phyloP scores from a whole-genome alignment of 2,888 invertebrate genomes.

The Xestia ashworthii region DNA sequence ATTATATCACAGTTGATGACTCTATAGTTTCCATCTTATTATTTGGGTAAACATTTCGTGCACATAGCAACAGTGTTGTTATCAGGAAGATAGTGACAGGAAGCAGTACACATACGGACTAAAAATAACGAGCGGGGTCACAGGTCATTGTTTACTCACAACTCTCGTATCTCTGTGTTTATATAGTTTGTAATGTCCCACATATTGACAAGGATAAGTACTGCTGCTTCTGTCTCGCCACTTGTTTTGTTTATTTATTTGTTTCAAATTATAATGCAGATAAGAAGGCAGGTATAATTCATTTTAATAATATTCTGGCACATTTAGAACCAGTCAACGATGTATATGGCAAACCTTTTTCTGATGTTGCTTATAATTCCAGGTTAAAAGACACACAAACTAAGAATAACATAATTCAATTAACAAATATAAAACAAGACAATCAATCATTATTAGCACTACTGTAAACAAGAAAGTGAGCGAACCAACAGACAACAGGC shows the following conservation, averaged over 20 bases:
- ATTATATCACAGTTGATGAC: neutral
- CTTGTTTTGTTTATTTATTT: slow-evolving; percentile 32
- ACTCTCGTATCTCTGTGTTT: slow-evolving; percentile 48
- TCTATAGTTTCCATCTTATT: slow-evolving; percentile 48
- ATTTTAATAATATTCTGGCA: neutral
- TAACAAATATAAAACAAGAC: slow-evolving; percentile 22
- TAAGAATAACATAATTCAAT: slow-evolving; percentile 3
- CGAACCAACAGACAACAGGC: slow-evolving; percentile 49
- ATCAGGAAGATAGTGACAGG: slow-evolving; percentile 67
- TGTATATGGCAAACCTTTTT: neutral
- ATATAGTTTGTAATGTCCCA: slow-evolving; percentile 64
- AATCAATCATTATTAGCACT: slow-evolving; percentile 19
- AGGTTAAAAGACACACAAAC: neutral
- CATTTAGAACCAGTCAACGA: neutral
- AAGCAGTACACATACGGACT: slow-evolving; percentile 68
- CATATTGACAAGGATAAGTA: slow-evolving; percentile 64
- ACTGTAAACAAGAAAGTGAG: slow-evolving; percentile 23
- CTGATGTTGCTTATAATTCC: too few species aligned
- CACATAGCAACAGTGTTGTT: slow-evolving; percentile 80
- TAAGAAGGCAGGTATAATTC: neutral
- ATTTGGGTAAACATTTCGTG: slow-evolving; percentile 63
- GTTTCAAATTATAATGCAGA: neutral
- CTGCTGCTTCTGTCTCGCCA: slow-evolving; percentile 29
- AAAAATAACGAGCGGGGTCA: slow-evolving; percentile 76
- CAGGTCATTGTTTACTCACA: slow-evolving; percentile 73